Percentiles rank a stretch among this genome's conserved stretches.
Conservation (phyloP, 1,140 invertebrate genomes). For the Hyposmocoma kahamanoa region DNA sequence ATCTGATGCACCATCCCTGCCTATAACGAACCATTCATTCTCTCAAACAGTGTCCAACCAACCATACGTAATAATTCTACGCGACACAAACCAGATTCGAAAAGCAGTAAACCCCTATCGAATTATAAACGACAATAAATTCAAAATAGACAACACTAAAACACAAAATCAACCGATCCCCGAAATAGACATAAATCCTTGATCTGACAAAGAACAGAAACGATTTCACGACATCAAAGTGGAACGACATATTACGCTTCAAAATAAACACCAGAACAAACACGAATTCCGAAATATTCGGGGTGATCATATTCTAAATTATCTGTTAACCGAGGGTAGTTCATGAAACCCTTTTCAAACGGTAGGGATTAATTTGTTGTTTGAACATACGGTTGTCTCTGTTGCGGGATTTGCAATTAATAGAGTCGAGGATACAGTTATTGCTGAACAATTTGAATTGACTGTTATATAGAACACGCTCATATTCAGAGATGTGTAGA, state of each 20-base stretch:
- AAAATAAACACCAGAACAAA: conserved; percentile 72
- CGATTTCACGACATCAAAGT: conserved; percentile 73
- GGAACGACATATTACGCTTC: conserved; percentile 72
- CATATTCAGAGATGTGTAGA: conserved; percentile 5
- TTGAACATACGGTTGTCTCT: conserved; percentile 44
- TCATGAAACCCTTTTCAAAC: conserved; percentile 54
- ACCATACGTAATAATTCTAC: conserved; percentile 72
- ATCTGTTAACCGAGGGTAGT: conserved; percentile 60
- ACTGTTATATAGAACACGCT: too few species aligned
- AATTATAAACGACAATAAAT: conserved; percentile 56
- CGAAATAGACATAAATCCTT: conserved; percentile 63
- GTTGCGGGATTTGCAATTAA: conserved; percentile 53
- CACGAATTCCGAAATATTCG: conserved; percentile 66
- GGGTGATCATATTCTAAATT: conserved; percentile 69
- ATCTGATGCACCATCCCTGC: conserved; percentile 59
- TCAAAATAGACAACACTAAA: conserved; percentile 61
- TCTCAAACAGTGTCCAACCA: conserved; percentile 70
- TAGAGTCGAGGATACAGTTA: conserved; percentile 20
- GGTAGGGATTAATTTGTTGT: conserved; percentile 62
- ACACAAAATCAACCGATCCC: conserved; percentile 55
- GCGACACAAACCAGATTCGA: conserved; percentile 24
- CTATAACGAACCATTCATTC: conserved; percentile 72
- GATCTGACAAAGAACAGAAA: conserved; percentile 67
- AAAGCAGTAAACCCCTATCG: conserved; percentile 42
- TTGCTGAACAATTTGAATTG: neutral